Conservation (phyloP, 2,113 vertebrate species). For the Zootoca vivipara region DNA sequence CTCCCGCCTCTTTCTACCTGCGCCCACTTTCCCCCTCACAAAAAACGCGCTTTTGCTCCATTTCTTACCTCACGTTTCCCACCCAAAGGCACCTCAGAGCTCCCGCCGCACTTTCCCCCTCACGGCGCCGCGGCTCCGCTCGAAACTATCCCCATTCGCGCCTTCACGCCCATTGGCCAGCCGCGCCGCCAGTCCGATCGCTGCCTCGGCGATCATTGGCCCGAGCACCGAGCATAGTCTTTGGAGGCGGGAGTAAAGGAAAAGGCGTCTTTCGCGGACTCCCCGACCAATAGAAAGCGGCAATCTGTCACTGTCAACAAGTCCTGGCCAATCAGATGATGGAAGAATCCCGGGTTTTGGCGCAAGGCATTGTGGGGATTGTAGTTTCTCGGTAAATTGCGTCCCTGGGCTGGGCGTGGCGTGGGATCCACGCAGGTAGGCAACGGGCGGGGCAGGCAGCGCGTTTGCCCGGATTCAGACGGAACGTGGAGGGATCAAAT, state of each 20-base stretch:
- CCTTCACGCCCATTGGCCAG: not conserved
- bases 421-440: no score
- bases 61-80: no score
- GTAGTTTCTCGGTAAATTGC: slow-evolving; percentile 24
- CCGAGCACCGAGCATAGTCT: not conserved
- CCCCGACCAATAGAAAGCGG: not conserved
- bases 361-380: slow-evolving; percentile 29
- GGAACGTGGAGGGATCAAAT: no score
- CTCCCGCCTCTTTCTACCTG: not conserved
- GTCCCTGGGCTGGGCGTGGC: no score
- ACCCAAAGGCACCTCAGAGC: no score
- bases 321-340: not conserved
- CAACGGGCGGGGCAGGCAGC: no score
- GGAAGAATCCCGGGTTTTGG: not conserved
- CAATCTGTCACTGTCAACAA: not conserved
- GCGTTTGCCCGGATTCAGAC: no score
- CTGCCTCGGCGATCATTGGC: not conserved
- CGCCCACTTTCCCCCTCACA: no score
- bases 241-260: not conserved
- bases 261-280: not conserved
- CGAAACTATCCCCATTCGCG: not conserved
- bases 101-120: not conserved
- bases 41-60: no score
- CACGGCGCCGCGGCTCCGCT: not conserved
- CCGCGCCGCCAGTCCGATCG: no score